These are phyloP conservation scores for Riptortus pedestris DNA, from an alignment of 1,140 invertebrate genomes.

Conservation along the genomic window DNA sequence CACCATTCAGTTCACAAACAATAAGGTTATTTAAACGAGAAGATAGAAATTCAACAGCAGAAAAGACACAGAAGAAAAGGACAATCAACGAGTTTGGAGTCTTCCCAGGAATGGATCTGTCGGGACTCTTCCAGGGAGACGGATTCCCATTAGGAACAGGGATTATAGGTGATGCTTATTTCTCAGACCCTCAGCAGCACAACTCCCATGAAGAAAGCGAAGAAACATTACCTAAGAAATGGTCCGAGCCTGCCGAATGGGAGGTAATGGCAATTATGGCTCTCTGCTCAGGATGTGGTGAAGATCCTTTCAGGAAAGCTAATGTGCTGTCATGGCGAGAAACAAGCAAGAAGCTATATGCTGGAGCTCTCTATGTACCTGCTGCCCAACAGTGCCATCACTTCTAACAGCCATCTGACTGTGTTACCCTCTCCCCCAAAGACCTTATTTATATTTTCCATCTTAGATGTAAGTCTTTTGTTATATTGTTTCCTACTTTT, in stretches of 20 bases:
- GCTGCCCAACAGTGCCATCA: slow-evolving; percentile 54
- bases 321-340: slow-evolving; percentile 61
- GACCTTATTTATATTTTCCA: slow-evolving; percentile 15
- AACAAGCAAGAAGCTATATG: slow-evolving; percentile 59
- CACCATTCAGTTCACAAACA: slow-evolving; percentile 22
- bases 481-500: slow-evolving; percentile 16
- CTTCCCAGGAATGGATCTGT: slow-evolving; percentile 23
- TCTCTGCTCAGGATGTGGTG: slow-evolving; percentile 57
- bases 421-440: slow-evolving; percentile 10
- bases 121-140: slow-evolving; percentile 25
- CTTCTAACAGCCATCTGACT: slow-evolving; percentile 46
- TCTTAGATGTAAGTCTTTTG: slow-evolving; percentile 10
- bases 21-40: slow-evolving; percentile 37
- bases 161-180: slow-evolving; percentile 9
- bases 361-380: slow-evolving; percentile 55
- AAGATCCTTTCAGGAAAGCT: slow-evolving; percentile 65
- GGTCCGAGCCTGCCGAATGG: slow-evolving; percentile 68
- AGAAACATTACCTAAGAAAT: slow-evolving; percentile 39
- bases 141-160: slow-evolving; percentile 25
- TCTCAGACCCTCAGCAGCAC: slow-evolving; percentile 4
- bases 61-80: slow-evolving; percentile 33
- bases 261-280: slow-evolving; percentile 67
- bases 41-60: slow-evolving; percentile 38
- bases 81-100: slow-evolving; percentile 15
- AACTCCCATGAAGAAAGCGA: slow-evolving; percentile 34